Base-by-base conservation (phyloP, 2,797 vertebrate species). In the Anas bahamensis region DNA sequence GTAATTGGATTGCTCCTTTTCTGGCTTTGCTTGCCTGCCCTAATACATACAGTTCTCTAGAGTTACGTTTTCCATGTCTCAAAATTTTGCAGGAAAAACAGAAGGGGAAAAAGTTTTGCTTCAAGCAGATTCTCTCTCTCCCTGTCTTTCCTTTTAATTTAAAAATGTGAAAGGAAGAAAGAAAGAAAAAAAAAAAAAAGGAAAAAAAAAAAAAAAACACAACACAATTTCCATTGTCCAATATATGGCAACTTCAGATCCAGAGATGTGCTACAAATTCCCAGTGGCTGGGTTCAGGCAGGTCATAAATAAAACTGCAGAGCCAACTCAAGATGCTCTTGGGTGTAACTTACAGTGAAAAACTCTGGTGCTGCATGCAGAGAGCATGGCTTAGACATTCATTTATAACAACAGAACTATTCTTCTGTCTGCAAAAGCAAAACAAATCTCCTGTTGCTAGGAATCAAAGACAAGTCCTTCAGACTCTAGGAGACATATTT, bases 391-490 rank as follows among this genome's bases (percentile, higher is more conserved):
- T 82, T 80, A 88, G 89, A 68, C 81, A 22, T 74, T 86, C 86
- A 86, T 95, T 94, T 92, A 33, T 88, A 79, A 94, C 88, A 90
- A 80, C 13, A 79, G 73, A 75, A 78, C 46, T 48, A 33, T 63
- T 92, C 56, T 87, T 76, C 85, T 85, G 79, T 88, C 90, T 93
- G 83, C 80, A 74, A 56, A 65, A 86, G 90, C 68, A 94, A 94
- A 97, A 96, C 79, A 96, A 93, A 92, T 95, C 90, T 92, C 90
- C 74, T 24, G 64, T 76, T 79, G 92, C 88, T 77, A 89, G 65
- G 82, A 81, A 86, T 88, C 85, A 92, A 93, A 95, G 92, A 75
- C 86, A 78, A 95, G 72, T 87, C 66, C 91, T 95, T 92, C 92
- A 95, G 91, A 92, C 53, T 95, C 63, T 70, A 70, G 91, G 83